These are phyloP conservation scores for Aulostomus chinensis DNA, from an alignment of 2,797 vertebrate genomes.

Conservation along the genomic window DNA sequence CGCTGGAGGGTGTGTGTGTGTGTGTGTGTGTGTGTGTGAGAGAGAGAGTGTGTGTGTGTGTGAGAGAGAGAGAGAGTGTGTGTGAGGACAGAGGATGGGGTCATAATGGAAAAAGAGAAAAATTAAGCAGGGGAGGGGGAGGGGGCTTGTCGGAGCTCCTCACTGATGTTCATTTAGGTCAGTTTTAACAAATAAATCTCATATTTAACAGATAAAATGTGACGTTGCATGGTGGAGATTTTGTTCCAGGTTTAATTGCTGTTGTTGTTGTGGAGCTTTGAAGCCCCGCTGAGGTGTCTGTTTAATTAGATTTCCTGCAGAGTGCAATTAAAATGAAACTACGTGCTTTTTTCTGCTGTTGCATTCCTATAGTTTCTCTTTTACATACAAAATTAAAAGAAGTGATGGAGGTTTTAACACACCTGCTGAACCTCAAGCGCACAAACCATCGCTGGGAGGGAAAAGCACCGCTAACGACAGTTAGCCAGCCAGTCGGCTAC, in stretches of 20 bases:
- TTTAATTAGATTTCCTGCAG: slow-evolving; percentile 17
- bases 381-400: too few species aligned
- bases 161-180: too few species aligned
- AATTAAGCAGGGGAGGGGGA: slow-evolving; percentile 10
- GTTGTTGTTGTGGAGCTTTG: background rate
- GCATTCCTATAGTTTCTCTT: too few species aligned
- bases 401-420: too few species aligned
- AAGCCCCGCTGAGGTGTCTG: background rate
- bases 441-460: too few species aligned
- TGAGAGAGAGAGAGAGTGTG: background rate
- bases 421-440: too few species aligned
- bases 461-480: too few species aligned
- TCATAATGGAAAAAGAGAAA: too few species aligned
- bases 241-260: background rate
- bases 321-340: background rate
- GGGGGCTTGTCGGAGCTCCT: slow-evolving; percentile 12
- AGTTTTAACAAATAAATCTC: slow-evolving; percentile 3
- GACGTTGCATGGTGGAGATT: slow-evolving; percentile 4
- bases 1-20: background rate
- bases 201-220: slow-evolving; percentile 12
- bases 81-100: too few species aligned
- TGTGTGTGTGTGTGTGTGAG: background rate
- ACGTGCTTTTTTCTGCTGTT: background rate
- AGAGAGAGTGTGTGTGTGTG: background rate
- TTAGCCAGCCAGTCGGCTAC: too few species aligned